Evolutionary conservation across 1,140 invertebrate genomes (phyloP).

Genomic region (Globodera ellingtonae): DNA sequence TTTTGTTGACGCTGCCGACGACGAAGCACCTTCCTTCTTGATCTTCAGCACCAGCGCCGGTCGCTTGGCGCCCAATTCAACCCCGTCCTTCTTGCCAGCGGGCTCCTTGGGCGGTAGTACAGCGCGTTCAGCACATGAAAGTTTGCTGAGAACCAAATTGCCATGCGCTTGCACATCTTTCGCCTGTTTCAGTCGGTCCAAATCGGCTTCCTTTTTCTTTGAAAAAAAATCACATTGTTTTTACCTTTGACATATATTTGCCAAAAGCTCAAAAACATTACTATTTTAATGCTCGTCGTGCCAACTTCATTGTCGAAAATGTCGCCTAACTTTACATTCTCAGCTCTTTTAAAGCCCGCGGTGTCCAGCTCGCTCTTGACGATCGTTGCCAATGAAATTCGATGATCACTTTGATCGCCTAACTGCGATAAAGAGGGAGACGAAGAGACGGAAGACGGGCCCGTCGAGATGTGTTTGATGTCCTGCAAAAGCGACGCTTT

Average conservation of each 20-base stretch:
- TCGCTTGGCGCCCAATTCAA: slow-evolving; percentile 10
- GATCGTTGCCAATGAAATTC: not conserved
- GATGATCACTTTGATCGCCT: not conserved
- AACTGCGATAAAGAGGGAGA: not conserved
- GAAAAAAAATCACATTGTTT: slow-evolving; percentile 8
- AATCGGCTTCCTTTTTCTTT: not conserved
- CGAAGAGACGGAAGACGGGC: not conserved
- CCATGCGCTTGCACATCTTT: not conserved
- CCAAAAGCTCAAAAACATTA: too few relatives aligned
- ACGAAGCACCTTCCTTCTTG: slow-evolving; percentile 22
- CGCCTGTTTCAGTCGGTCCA: not conserved
- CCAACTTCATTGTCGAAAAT: slow-evolving; percentile 5
- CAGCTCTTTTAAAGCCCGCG: not conserved
- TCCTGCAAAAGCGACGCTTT: not conserved
- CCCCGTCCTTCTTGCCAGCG: not conserved
- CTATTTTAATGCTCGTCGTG: not conserved
- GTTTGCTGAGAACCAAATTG: not conserved
- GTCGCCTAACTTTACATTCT: not conserved
- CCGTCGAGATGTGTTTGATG: not conserved
- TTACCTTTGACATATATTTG: not conserved
- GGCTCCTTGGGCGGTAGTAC: slow-evolving; percentile 4
- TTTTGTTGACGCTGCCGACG: slow-evolving; percentile 9
- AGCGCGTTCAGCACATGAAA: not conserved
- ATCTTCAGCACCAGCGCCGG: slow-evolving; percentile 18
- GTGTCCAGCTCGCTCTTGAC: not conserved